Percentiles rank a stretch among this genome's conserved stretches.
Evolutionary conservation across 2,888 invertebrate species (phyloP).

Genomic region (Philereme transversata): DNA sequence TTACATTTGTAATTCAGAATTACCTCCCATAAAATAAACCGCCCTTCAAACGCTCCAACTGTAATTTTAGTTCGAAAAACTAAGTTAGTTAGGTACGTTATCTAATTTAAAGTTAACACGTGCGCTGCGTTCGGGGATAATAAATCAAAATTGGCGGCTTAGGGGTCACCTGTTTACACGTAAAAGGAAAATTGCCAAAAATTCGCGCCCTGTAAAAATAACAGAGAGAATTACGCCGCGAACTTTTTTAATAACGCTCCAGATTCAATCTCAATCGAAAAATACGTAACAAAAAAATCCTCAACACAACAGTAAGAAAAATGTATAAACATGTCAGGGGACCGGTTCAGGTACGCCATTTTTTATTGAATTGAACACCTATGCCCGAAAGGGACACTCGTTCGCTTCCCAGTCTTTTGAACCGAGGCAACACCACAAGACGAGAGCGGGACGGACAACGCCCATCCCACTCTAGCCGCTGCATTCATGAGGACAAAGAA

Average conservation of each 20-base stretch:
- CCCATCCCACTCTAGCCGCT: constrained; percentile 52
- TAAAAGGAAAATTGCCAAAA: constrained; percentile 53
- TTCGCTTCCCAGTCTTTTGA: constrained; percentile 60
- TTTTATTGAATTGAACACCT: constrained; percentile 81
- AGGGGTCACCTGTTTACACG: constrained; percentile 40
- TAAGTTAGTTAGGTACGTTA: constrained; percentile 32
- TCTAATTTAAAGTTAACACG: constrained; percentile 40
- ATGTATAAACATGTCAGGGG: constrained; percentile 81
- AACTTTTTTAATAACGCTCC: constrained; percentile 82
- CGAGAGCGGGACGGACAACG: constrained; percentile 54
- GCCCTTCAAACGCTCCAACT: constrained; percentile 34
- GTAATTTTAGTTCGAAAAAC: constrained; percentile 39
- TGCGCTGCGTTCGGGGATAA: constrained; percentile 44
- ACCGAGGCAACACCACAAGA: constrained; percentile 54
- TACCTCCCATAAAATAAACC: constrained; percentile 42
- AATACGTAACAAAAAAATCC: constrained; percentile 71
- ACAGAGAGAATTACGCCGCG: constrained; percentile 67
- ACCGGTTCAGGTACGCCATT: constrained; percentile 81
- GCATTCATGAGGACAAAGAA: constrained; percentile 81
- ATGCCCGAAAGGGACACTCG: constrained; percentile 68
- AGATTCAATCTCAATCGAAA: constrained; percentile 78
- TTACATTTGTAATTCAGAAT: constrained; percentile 48
- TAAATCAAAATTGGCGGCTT: constrained; percentile 53
- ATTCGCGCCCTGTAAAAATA: constrained; percentile 64
- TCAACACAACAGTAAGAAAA: constrained; percentile 75